phyloP scores from a whole-genome alignment of 2,113 vertebrate genomes.

The Rhipidura dahli region DNA sequence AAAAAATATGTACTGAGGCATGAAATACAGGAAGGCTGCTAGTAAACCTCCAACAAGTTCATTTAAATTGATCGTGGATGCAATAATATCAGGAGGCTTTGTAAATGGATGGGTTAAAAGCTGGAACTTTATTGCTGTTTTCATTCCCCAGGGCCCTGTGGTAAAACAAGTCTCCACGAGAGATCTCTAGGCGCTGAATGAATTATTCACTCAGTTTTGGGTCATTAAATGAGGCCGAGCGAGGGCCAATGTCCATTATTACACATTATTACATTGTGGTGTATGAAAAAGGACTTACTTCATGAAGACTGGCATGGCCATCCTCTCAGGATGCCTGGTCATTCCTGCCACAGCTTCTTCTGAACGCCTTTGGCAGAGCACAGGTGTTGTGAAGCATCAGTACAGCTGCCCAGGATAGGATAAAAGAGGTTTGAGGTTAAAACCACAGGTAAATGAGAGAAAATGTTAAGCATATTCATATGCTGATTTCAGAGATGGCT shows the following conservation, averaged over 20 bases:
- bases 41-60: slow-evolving; percentile 35
- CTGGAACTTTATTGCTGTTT: slow-evolving; percentile 55
- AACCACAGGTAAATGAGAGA: not conserved
- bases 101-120: slow-evolving; percentile 60
- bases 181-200: slow-evolving; percentile 36
- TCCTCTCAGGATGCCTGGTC: not conserved
- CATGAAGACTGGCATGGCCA: not conserved
- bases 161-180: slow-evolving; percentile 53
- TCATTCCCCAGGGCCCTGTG: slow-evolving; percentile 19
- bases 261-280: not conserved
- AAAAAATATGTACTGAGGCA: not conserved
- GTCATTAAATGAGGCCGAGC: slow-evolving; percentile 38
- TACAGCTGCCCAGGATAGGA: not conserved
- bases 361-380: not conserved
- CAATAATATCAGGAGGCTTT: slow-evolving; percentile 28
- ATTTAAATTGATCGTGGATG: slow-evolving; percentile 56
- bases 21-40: slow-evolving; percentile 26
- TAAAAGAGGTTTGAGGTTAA: not conserved
- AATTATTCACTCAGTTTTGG: slow-evolving; percentile 65
- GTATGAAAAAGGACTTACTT: not conserved
- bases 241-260: not conserved
- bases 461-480: not conserved
- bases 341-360: not conserved
- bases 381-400: not conserved
- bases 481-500: not conserved